Evolutionary conservation across 2,797 vertebrate genomes (phyloP), one percentile per base, ranked within the genome.

Genomic region (Gallinago nigripennis): DNA sequence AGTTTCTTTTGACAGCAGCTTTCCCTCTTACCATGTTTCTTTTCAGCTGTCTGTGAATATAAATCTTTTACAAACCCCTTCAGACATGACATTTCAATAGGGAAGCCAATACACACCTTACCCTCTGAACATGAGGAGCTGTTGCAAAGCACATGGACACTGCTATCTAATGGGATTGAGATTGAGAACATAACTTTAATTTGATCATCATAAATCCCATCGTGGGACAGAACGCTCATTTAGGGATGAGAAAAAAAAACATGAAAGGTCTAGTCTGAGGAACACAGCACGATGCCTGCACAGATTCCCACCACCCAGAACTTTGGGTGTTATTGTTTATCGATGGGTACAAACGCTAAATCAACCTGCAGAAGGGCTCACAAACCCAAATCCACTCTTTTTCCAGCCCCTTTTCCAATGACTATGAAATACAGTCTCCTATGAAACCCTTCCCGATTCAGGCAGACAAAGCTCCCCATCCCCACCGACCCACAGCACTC

Each of bases 281-380:
- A 48, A 11, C 0, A 0, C 61, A 16, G n/a, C 0, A 1, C 2
- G 0, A 9, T 43, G 3, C 4, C n/a, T 8, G 7, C 41, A 13
- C 48, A 2, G 35, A 12, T 15, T 60, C 43, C 68, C 35, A 30
- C 27, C 57, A 12, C 46, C 56, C 41, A 11, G 46, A 41, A 7
- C 41, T 48, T 30, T n/a, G n/a, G n/a, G n/a, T n/a, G n/a, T n/a
- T n/a, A n/a, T n/a, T n/a, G n/a, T n/a, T n/a, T n/a, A n/a, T n/a
- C n/a, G n/a, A n/a, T n/a, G n/a, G n/a, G n/a, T n/a, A n/a, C n/a
- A n/a, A 5, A 31, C 25, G 2, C 66, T 5, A 24, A 8, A 20
- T 1, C 43, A 16, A 16, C 27, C 43, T 33, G 23, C 9, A 45
- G 41, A 53, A 70, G 31, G 43, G 20, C 0, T 46, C 41, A 24